phyloP scores from a whole-genome alignment of 2,888 invertebrate species.

The Polydrusus pterygomalis region DNA sequence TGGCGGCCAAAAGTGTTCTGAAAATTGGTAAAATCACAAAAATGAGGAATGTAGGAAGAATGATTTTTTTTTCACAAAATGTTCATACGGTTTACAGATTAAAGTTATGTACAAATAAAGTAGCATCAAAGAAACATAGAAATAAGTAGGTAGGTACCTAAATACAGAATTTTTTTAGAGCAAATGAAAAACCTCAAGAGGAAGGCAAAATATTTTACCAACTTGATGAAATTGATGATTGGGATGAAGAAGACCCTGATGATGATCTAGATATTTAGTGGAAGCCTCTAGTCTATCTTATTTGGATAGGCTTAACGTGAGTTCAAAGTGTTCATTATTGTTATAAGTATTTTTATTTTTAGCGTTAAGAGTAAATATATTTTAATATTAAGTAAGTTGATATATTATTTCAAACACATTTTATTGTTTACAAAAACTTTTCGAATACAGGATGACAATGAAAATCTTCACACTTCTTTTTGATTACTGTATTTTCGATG shows the following conservation, averaged over 20 bases:
- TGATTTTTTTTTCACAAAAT: too few relatives aligned
- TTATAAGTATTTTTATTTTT: constrained; percentile 29
- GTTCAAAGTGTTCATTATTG: constrained; percentile 43
- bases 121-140: too few relatives aligned
- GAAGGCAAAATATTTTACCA: constrained; percentile 81
- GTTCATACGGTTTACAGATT: too few relatives aligned
- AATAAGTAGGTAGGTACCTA: too few relatives aligned
- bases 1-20: too few relatives aligned
- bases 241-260: constrained; percentile 92
- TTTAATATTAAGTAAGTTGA: constrained; percentile 21
- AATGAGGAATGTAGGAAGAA: too few relatives aligned
- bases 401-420: neutral
- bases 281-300: neutral
- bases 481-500: constrained; percentile 48
- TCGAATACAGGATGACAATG: constrained; percentile 51
- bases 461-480: constrained; percentile 41
- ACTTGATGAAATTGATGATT: constrained; percentile 86
- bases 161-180: constrained; percentile 41
- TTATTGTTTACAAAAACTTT: constrained; percentile 41
- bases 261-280: constrained; percentile 84
- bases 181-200: constrained; percentile 52
- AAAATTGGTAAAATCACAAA: too few relatives aligned
- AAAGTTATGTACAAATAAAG: too few relatives aligned
- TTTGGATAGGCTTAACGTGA: constrained; percentile 9
- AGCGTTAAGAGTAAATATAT: constrained; percentile 23